Base-by-base conservation (phyloP, 2,113 vertebrate species). In the Axis porcinus region DNA sequence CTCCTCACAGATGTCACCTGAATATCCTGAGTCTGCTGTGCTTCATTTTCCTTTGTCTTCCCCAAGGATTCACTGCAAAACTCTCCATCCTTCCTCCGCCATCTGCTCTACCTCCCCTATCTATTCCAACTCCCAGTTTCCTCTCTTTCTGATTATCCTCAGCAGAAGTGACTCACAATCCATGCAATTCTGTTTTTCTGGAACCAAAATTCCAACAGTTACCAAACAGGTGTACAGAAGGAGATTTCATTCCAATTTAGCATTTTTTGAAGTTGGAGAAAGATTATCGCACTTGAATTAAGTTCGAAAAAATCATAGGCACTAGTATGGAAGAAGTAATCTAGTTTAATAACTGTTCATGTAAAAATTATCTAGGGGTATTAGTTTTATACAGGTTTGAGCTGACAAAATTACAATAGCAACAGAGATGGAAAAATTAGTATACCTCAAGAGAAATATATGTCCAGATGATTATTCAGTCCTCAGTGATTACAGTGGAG, bases 1-100 rank as follows among this genome's bases (percentile, higher is more conserved):
- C 96, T 94, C 89, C 95, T 96, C 97, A 95, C 96, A 98, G 97
- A 97, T 97, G 97, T 86, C 97, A 98, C 96, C 97, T 97, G 97
- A 97, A 95, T 76, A 95, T 83, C 67, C 86, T 79, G 83, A 62
- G 14, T 95, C 97, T 89, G 79, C 94, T 95, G 79, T 16, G 78
- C 52, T 89, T 76, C 55, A 54, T 92, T 74, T 93, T 96, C 86
- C 85, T 97, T 97, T 97, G 93, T 93, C 91, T 97, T 76, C 95
- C 91, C 96, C 27, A 74, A 93, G 78, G 95, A 97, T 79, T 96
- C 86, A 54, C 86, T 64, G 79, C 16, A 94, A 79, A 97, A 87
- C 70, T 52, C 62, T 86, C 93, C 43, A 19, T 86, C 60, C 62
- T 96, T 91, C 93, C 78, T 95, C 70, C 83, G 62, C 97, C 98